Evolutionary conservation across 2,888 invertebrate species (phyloP), one percentile per base, ranked within the genome.

Genomic region (Eurytoma californica): DNA sequence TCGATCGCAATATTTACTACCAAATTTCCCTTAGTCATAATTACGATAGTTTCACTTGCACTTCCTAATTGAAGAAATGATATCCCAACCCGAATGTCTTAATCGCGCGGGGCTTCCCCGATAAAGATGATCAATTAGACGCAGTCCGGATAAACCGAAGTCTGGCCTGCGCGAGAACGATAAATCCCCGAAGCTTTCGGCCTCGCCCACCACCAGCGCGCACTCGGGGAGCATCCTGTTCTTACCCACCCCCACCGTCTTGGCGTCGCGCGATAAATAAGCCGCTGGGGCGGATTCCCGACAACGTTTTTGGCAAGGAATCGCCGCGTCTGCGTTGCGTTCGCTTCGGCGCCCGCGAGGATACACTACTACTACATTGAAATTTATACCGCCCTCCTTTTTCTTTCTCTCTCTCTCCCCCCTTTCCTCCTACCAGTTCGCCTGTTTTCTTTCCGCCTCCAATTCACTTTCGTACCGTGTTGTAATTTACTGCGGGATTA

Each of bases 301-400:
- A 77, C 69, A 66, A 65, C 72, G 77, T 72, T 77, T 77, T 77
- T 77, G 77, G 77, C 77, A 77, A 77, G 28, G 51, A 63, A 63
- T 47, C 20, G 51, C 61, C 24, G 30, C 55, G 75, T 61, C 75
- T 69, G 61, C 47, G 68, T 55, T 61, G 53, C 55, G 47, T 69
- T 75, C 53, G 30, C 39, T 75, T 67, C 57, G 49, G 30, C 69
- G 63, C 63, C 28, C 53, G 49, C 20, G 20, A 39, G 39, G n/a
- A 55, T 69, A 30, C 58, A 55, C 69, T 55, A 61, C 69, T 55
- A 61, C 63, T 69, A 76, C 39, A 39, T 76, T 76, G 60, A 55
- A 75, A 49, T 60, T 18, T 20, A 57, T 13, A 39, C 39, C 39
- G 9, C 39, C 24, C 13, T 66, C 73, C 18, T 28, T 13, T 51